These are phyloP conservation scores for Plectrocnemia conspersa DNA, from an alignment of 1,140 invertebrate genomes.

Conservation along the genomic window DNA sequence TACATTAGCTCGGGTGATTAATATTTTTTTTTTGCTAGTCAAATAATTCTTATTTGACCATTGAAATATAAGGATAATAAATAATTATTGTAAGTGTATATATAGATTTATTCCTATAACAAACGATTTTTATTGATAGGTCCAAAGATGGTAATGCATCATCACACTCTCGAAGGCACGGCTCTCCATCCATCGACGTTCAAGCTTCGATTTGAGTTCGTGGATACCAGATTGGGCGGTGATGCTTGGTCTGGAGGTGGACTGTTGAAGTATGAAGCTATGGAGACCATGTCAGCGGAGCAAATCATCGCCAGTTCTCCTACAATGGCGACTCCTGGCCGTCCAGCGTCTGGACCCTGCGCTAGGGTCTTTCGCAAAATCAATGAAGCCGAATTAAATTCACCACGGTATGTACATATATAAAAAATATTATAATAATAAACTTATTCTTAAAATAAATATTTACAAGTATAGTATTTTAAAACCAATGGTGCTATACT, in stretches of 20 bases:
- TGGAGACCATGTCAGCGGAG: slow-evolving; percentile 30
- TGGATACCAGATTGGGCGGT: slow-evolving; percentile 72
- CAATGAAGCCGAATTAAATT: slow-evolving; percentile 31
- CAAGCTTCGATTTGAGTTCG: slow-evolving; percentile 74
- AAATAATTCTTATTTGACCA: background rate
- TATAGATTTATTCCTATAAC: background rate
- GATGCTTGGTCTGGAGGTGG: slow-evolving; percentile 56
- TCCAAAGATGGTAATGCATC: slow-evolving; percentile 44
- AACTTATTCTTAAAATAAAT: too few species aligned
- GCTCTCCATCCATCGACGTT: slow-evolving; percentile 64
- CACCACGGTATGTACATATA: slow-evolving; percentile 32
- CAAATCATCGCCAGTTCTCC: slow-evolving; percentile 39
- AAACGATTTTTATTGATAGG: slow-evolving; percentile 19
- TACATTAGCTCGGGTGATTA: slow-evolving; percentile 65
- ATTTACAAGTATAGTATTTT: too few species aligned
- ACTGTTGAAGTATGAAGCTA: slow-evolving; percentile 36
- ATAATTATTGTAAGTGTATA: too few species aligned
- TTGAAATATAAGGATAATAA: background rate
- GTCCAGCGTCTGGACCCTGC: slow-evolving; percentile 54
- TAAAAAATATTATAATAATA: too few species aligned
- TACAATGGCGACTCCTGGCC: slow-evolving; percentile 52
- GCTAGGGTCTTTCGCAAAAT: slow-evolving; percentile 44
- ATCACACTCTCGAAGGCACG: slow-evolving; percentile 58
- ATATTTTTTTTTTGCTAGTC: background rate
- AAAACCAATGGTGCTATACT: too few species aligned